Conservation (phyloP, 1,140 invertebrate genomes). For the Heterodera carotae region DNA sequence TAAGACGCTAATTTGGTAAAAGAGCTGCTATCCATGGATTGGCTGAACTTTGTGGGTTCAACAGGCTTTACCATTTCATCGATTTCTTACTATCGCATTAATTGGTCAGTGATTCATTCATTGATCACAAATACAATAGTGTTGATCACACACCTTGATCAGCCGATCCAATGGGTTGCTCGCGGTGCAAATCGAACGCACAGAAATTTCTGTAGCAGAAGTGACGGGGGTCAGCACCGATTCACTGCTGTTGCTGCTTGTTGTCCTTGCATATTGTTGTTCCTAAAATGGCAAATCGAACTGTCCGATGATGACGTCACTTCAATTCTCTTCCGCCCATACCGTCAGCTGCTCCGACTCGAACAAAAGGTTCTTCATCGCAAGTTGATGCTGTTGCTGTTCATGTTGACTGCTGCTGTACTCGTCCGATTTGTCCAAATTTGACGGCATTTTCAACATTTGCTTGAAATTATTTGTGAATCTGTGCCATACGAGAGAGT, state of each 20-base stretch:
- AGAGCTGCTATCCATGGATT: too few species aligned
- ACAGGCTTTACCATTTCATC: too few species aligned
- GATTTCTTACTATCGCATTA: too few species aligned
- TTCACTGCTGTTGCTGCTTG: too few species aligned
- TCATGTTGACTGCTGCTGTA: too few species aligned
- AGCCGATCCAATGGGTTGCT: constrained; percentile 24
- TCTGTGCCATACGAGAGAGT: not conserved
- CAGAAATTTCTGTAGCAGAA: too few species aligned
- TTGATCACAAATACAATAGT: too few species aligned
- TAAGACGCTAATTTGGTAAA: too few species aligned
- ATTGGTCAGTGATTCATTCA: too few species aligned
- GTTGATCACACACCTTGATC: constrained; percentile 16
- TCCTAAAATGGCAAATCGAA: not conserved
- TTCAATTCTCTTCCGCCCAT: too few species aligned
- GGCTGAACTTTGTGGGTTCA: too few species aligned
- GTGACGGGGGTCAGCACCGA: not conserved
- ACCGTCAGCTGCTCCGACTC: not conserved
- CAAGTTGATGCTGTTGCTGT: not conserved
- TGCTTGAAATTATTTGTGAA: not conserved
- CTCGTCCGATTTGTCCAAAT: not conserved
- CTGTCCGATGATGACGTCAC: not conserved
- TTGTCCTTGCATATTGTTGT: not conserved
- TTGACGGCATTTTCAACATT: not conserved
- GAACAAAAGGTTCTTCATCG: constrained; percentile 5
- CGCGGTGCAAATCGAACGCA: not conserved